A percentile compares a stretch with the other conserved stretches of the same genome.
phyloP scores from a whole-genome alignment of 2,113 vertebrate species.

The Harpagus bidentatus region DNA sequence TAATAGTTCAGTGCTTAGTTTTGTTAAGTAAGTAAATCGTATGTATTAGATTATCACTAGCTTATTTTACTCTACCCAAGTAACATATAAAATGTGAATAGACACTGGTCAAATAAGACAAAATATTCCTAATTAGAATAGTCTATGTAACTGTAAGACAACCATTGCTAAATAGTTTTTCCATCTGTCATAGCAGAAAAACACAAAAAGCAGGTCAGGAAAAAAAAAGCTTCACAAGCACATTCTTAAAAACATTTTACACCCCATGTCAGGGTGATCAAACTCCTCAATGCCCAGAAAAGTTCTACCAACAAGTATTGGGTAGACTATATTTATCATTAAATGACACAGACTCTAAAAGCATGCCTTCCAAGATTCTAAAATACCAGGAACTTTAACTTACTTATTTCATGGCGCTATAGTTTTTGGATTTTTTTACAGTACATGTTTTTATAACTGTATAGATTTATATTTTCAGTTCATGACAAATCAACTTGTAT shows the following conservation, averaged over 20 bases:
- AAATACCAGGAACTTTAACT: neutral
- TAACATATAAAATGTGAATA: neutral
- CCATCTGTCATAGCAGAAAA: neutral
- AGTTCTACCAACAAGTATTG: neutral
- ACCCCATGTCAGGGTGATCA: neutral
- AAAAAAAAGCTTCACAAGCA: neutral
- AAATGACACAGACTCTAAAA: neutral
- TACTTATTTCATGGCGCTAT: neutral
- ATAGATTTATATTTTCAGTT: neutral
- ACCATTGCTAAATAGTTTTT: neutral
- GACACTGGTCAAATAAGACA: neutral
- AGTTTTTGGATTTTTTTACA: neutral
- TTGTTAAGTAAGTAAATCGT: neutral
- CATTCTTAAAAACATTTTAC: neutral
- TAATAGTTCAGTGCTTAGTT: neutral
- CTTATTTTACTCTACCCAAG: neutral
- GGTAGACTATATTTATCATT: neutral
- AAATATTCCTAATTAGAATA: neutral
- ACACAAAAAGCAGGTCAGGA: neutral
- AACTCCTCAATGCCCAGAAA: neutral
- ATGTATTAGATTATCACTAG: neutral
- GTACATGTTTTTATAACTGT: neutral
- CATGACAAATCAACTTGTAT: neutral
- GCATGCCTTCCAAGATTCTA: neutral
- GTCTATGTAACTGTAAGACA: neutral